Evolutionary conservation across 2,888 invertebrate genomes (phyloP).

Genomic region (Dynastes maya): DNA sequence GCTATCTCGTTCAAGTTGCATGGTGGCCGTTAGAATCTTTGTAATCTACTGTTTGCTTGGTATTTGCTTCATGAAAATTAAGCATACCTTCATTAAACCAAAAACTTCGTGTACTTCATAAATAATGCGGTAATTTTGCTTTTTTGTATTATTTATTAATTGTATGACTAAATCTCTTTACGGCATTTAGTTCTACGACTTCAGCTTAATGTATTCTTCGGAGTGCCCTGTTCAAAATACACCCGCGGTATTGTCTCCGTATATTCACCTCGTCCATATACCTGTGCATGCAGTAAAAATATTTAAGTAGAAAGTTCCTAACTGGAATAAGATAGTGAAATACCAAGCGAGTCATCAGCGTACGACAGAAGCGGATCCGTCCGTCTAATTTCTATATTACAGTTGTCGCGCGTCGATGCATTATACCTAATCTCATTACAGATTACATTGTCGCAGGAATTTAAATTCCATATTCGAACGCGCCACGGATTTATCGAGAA

Average conservation of each 20-base stretch:
- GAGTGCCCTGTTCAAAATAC: background rate
- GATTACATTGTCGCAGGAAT: constrained; percentile 44
- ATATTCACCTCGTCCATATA: constrained; percentile 23
- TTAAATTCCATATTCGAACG: constrained; percentile 40
- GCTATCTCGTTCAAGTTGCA: too few species aligned
- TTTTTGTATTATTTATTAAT: too few species aligned
- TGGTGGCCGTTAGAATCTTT: too few species aligned
- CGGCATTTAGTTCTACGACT: too few species aligned
- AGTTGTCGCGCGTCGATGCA: constrained; percentile 28
- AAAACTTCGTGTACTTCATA: too few species aligned
- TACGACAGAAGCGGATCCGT: constrained; percentile 32
- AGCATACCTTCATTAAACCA: too few species aligned
- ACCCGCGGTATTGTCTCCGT: constrained; percentile 10
- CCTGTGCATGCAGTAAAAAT: constrained; percentile 32
- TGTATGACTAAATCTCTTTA: too few species aligned
- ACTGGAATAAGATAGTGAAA: constrained; percentile 33
- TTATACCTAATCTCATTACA: constrained; percentile 45
- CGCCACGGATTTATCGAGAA: constrained; percentile 29
- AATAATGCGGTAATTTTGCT: too few species aligned
- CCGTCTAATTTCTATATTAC: constrained; percentile 31
- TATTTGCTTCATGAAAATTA: too few species aligned
- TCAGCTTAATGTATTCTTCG: background rate
- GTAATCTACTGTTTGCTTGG: too few species aligned
- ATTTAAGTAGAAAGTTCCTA: constrained; percentile 41
- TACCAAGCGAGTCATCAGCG: constrained; percentile 36